These are phyloP conservation scores for Triops longicaudatus DNA, from an alignment of 1,140 invertebrate genomes.

Conservation along the genomic window DNA sequence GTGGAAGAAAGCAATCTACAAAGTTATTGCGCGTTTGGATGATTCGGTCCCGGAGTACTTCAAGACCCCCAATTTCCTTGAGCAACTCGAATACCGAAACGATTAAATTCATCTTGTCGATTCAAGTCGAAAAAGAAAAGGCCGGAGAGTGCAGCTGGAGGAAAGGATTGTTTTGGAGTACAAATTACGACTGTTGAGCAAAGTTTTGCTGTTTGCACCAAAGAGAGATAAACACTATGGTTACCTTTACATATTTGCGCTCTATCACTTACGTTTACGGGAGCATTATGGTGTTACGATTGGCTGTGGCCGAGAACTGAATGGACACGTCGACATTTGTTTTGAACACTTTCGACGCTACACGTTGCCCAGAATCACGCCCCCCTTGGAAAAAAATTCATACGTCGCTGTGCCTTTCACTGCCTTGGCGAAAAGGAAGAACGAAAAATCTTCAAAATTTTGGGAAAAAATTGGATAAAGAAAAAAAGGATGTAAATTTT, in stretches of 20 bases:
- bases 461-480: not conserved
- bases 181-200: not conserved
- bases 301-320: not conserved
- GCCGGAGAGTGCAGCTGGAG: not conserved
- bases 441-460: not conserved
- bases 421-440: conserved; percentile 2
- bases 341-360: not conserved
- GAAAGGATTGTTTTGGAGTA: not conserved
- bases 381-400: not conserved
- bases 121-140: not conserved
- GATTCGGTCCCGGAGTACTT: conserved; percentile 98
- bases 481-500: not conserved
- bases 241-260: conserved; percentile 1
- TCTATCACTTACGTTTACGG: conserved; percentile 2
- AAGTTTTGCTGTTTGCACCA: conserved; percentile 15
- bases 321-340: not conserved
- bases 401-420: conserved; percentile 14
- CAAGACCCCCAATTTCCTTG: conserved; percentile 97
- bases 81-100: conserved; percentile 76
- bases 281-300: not conserved
- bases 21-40: conserved; percentile 96
- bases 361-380: not conserved
- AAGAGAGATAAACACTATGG: conserved; percentile 5
- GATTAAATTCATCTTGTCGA: conserved; percentile 34
- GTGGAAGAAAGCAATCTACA: conserved; percentile 99